phyloP scores from a whole-genome alignment of 2,113 vertebrate species.

The Cervus canadensis region DNA sequence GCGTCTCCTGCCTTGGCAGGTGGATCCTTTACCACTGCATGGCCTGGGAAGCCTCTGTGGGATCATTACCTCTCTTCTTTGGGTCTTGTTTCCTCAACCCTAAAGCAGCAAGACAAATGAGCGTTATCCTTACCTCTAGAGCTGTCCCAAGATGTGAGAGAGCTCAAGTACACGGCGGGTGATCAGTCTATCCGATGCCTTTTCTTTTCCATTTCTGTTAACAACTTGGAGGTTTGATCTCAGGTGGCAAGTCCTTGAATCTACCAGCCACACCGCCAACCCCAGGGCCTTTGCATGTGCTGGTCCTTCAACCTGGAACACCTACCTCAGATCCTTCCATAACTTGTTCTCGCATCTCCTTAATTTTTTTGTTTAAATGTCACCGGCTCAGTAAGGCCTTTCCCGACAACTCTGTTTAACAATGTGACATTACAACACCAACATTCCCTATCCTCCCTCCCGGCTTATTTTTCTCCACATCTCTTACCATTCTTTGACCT shows the following conservation, averaged over 20 bases:
- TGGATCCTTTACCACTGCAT: background rate
- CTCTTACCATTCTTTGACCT: background rate
- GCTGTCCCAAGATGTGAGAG: background rate
- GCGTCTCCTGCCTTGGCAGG: background rate
- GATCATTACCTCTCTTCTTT: background rate
- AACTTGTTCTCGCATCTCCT: background rate
- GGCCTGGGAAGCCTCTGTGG: background rate
- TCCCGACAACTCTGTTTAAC: background rate
- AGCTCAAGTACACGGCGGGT: background rate
- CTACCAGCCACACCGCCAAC: background rate
- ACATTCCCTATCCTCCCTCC: background rate
- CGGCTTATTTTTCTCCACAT: background rate
- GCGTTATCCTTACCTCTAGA: background rate
- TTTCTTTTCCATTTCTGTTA: background rate
- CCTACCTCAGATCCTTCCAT: background rate
- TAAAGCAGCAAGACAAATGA: background rate
- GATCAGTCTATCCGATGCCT: background rate
- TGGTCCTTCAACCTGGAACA: background rate
- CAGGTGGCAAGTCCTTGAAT: background rate
- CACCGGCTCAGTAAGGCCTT: background rate
- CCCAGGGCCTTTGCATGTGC: background rate
- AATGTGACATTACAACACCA: background rate
- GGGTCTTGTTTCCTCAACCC: background rate
- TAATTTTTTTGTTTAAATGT: background rate
- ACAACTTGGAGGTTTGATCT: background rate